Percentiles rank a stretch among this genome's conserved stretches.
These are phyloP conservation scores for Nyctalus aviator DNA, from an alignment of 2,797 vertebrate genomes.

Conservation along the genomic window DNA sequence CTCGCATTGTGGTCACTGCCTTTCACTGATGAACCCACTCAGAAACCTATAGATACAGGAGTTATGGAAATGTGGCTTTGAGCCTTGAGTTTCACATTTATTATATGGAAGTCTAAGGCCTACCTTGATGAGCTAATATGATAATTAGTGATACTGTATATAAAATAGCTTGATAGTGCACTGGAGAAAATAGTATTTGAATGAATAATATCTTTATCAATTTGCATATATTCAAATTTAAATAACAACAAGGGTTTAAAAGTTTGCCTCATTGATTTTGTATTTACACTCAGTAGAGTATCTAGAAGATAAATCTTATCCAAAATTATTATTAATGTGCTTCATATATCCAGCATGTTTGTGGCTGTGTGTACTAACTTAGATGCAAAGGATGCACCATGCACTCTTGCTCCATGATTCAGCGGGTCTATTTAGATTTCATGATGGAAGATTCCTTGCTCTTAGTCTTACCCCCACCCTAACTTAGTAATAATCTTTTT, in stretches of 20 bases:
- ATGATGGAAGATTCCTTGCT: neutral
- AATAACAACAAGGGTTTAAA: neutral
- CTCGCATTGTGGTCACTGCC: neutral
- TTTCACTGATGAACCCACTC: neutral
- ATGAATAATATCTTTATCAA: neutral
- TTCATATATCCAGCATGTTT: neutral
- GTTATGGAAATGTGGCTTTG: neutral
- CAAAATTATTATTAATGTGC: neutral
- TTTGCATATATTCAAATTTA: conserved; percentile 22
- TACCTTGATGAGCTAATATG: neutral
- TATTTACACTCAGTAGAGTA: neutral
- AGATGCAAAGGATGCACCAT: neutral
- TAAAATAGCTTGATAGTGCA: neutral
- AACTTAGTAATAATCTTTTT: neutral
- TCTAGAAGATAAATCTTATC: neutral
- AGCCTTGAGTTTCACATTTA: neutral
- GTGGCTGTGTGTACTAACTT: neutral
- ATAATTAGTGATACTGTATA: conserved; percentile 18
- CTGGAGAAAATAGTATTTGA: conserved; percentile 18
- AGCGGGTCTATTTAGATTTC: conserved; percentile 2
- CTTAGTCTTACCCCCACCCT: neutral
- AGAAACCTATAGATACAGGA: neutral
- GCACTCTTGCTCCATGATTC: neutral
- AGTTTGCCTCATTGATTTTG: neutral
- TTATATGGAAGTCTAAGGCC: neutral